Evolutionary conservation across 2,797 vertebrate species (phyloP).

Genomic region (Hipposideros larvatus): DNA sequence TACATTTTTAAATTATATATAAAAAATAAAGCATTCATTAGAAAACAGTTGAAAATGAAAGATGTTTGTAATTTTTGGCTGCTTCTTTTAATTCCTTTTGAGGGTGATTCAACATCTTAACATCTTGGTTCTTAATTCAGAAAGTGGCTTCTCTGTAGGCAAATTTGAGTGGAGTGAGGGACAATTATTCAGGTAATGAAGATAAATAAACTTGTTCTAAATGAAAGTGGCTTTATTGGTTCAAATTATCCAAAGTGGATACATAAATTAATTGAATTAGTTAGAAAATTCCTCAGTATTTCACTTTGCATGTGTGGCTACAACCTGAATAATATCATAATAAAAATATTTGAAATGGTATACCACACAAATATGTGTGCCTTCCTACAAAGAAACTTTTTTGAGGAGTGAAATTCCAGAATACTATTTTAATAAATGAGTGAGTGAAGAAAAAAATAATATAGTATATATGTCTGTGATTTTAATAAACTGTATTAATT

Average conservation of each 20-base stretch:
- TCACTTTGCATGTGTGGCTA: slow-evolving; percentile 15
- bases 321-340: slow-evolving; percentile 43
- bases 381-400: neutral
- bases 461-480: neutral
- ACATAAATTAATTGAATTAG: slow-evolving; percentile 61
- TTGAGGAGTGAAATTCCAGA: neutral
- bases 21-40: slow-evolving; percentile 33
- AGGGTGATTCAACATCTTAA: neutral
- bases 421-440: neutral
- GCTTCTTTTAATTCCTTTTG: slow-evolving; percentile 1
- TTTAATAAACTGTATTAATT: neutral
- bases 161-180: slow-evolving; percentile 24
- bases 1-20: slow-evolving; percentile 54
- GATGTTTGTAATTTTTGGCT: neutral
- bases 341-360: neutral
- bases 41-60: slow-evolving; percentile 39
- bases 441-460: neutral
- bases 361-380: neutral
- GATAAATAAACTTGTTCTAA: slow-evolving; percentile 61
- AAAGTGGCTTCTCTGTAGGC: slow-evolving; percentile 27
- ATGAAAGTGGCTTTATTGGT: slow-evolving; percentile 55
- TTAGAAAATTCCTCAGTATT: slow-evolving; percentile 63
- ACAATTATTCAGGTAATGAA: slow-evolving; percentile 49
- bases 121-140: slow-evolving; percentile 50
- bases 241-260: slow-evolving; percentile 49